Base-by-base conservation (phyloP, 2,888 invertebrate genomes). In the Eristalinus sepulchralis region DNA sequence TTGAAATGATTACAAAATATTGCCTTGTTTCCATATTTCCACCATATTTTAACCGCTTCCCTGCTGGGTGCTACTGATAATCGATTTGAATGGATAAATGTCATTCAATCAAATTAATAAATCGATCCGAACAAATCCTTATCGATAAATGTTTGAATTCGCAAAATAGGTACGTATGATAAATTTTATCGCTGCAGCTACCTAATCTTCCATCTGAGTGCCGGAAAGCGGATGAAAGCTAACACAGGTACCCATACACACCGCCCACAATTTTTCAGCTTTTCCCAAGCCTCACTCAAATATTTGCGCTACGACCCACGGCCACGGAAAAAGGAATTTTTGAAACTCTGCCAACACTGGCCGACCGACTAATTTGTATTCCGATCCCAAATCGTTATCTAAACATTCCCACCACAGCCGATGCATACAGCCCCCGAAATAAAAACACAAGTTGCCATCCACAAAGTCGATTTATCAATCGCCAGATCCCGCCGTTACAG, bases 331-430 rank as follows among this genome's bases (percentile, higher is more conserved):
- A 31, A 62, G 2, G 1, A n/a, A 63, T 34, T 20, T 36, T 20
- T 63, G 63, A 63, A 31, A 39, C 64, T n/a, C 36, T 64, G 64
- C 64, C 39, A 64, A 36, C 39, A 9, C 24, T 22, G 22, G 22
- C 36, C 13, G 22, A 8, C 13, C 22, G 39, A 20, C 22, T 39
- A 39, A 64, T 64, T 64, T 64, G 20, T 36, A 64, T 39, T 64
- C 39, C 64, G 22, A 64, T 22, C 39, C n/a, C 22, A 39, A 64
- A 39, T 39, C 24, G 11, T 17, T 39, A 64, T 10, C 22, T n/a
- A 17, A 39, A 64, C 64, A 36, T 39, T n/a, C 27, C 39, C 36
- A 13, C 22, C 22, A 22, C 39, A 13, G 39, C 39, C n/a, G n/a
- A n/a, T 39, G 39, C 6, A 39, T 13, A 39, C n/a, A 39, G 13